Percentiles rank a stretch among this genome's conserved stretches.
Evolutionary conservation across 2,888 invertebrate genomes (phyloP).

Genomic region (Drosophila birchii): DNA sequence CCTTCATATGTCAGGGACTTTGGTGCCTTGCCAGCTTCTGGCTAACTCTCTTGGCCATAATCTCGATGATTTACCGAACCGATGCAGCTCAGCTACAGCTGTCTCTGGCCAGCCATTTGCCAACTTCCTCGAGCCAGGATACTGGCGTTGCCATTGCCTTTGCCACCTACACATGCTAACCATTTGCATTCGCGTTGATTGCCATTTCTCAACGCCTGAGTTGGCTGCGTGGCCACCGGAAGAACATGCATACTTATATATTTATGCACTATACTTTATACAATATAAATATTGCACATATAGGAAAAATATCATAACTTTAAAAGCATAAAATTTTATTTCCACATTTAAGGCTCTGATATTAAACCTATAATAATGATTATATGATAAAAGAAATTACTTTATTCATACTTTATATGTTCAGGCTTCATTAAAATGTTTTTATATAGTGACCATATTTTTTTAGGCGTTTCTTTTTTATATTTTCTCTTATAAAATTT

Average conservation of each 20-base stretch:
- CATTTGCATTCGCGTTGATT: constrained; percentile 18
- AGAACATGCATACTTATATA: constrained; percentile 1
- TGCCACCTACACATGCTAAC: constrained; percentile 24
- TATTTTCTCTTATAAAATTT: neutral
- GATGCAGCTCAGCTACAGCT: constrained; percentile 36
- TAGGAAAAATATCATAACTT: neutral
- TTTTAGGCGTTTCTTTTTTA: neutral
- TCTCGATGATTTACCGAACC: constrained; percentile 47
- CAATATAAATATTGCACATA: neutral
- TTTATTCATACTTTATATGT: neutral
- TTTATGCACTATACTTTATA: neutral
- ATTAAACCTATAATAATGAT: neutral
- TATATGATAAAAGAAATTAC: too few species aligned
- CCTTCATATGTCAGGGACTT: constrained; percentile 44
- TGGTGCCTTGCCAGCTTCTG: constrained; percentile 28
- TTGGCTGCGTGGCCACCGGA: constrained; percentile 17
- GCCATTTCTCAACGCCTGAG: constrained; percentile 36
- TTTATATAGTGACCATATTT: neutral
- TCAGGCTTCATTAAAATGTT: neutral
- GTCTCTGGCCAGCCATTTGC: constrained; percentile 26
- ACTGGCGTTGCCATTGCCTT: neutral
- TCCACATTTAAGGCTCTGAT: neutral
- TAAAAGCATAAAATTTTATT: neutral
- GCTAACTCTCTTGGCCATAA: constrained; percentile 31
- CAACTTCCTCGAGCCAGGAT: neutral